Percentiles rank a stretch among this genome's conserved stretches.
Conservation (phyloP, 1,140 invertebrate genomes). For the Brachionus manjavacas region DNA sequence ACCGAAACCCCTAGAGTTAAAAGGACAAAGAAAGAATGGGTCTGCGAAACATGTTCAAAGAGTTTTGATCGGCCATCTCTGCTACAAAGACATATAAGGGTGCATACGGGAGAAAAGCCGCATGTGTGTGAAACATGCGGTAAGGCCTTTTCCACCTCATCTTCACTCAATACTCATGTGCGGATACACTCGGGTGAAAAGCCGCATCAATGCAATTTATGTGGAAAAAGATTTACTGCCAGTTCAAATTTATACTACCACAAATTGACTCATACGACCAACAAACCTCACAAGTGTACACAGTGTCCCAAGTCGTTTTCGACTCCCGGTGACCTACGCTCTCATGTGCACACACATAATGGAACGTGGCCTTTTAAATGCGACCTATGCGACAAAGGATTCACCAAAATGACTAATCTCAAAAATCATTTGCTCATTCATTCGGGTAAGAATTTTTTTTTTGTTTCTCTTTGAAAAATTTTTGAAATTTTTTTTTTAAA, state of each 20-base stretch:
- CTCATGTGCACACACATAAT: slow-evolving; percentile 27
- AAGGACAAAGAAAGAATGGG: slow-evolving; percentile 47
- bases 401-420: slow-evolving; percentile 84
- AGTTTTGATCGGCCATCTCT: slow-evolving; percentile 75
- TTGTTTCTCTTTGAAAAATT: background rate
- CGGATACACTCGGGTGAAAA: slow-evolving; percentile 87
- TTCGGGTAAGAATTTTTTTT: background rate
- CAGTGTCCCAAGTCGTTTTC: slow-evolving; percentile 41
- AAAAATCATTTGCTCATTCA: slow-evolving; percentile 71
- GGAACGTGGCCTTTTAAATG: slow-evolving; percentile 42
- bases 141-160: slow-evolving; percentile 85
- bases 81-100: slow-evolving; percentile 53
- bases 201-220: slow-evolving; percentile 88
- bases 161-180: slow-evolving; percentile 86
- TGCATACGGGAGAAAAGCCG: slow-evolving; percentile 74
- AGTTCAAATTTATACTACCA: slow-evolving; percentile 95
- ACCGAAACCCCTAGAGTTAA: background rate
- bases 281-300: slow-evolving; percentile 37
- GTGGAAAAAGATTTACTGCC: slow-evolving; percentile 90
- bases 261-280: slow-evolving; percentile 78
- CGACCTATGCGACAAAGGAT: slow-evolving; percentile 71
- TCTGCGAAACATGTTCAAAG: slow-evolving; percentile 75
- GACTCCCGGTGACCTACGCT: slow-evolving; percentile 40
- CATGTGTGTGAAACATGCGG: slow-evolving; percentile 92
- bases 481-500: background rate